Percentiles rank a stretch among this genome's conserved stretches.
Evolutionary conservation across 2,113 vertebrate species (phyloP).

Genomic region (Oophaga pumilio): DNA sequence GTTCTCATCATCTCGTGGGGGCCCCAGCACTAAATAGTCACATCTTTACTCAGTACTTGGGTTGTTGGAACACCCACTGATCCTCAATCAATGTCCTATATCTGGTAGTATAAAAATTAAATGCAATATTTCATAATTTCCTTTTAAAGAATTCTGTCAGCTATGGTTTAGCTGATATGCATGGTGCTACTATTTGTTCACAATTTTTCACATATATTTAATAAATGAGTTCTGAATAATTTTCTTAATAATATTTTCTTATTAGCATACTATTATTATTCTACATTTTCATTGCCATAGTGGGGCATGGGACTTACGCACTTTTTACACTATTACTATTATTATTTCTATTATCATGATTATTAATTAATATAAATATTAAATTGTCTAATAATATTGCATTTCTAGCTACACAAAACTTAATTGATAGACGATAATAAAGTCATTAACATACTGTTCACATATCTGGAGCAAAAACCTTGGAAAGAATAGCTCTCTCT

Average conservation of each 20-base stretch:
- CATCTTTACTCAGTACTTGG: too few species aligned
- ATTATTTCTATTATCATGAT: neutral
- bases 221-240: neutral
- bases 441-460: neutral
- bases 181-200: neutral
- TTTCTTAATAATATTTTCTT: neutral
- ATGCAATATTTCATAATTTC: too few species aligned
- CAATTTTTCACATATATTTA: neutral
- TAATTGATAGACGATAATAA: neutral
- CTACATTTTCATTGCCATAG: neutral
- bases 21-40: too few species aligned
- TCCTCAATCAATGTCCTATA: too few species aligned
- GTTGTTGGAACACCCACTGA: too few species aligned
- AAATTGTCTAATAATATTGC: neutral
- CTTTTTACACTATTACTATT: neutral
- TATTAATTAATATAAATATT: too few species aligned
- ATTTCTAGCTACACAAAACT: neutral
- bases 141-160: too few species aligned
- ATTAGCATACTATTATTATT: neutral
- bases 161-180: too few species aligned
- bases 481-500: neutral
- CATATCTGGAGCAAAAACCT: neutral
- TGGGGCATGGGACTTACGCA: neutral
- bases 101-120: too few species aligned
- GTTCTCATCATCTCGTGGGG: too few species aligned